phyloP scores from a whole-genome alignment of 1,140 invertebrate genomes.

The Pectinophora gossypiella region DNA sequence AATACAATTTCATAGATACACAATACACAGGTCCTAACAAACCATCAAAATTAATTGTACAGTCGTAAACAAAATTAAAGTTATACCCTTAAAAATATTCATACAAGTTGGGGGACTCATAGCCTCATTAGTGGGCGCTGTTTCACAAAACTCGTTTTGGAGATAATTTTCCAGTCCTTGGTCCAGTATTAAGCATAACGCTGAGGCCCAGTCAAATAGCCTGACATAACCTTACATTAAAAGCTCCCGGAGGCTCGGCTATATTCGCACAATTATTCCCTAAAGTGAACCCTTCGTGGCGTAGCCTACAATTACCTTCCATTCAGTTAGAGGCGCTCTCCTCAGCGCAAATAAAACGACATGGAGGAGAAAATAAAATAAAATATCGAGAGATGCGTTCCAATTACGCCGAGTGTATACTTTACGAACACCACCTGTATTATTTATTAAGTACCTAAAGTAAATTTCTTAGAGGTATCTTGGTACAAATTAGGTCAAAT shows the following conservation, averaged over 20 bases:
- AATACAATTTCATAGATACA: not conserved
- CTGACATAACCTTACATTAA: conserved; percentile 66
- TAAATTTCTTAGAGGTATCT: conserved; percentile 23
- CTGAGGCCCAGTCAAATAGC: conserved; percentile 47
- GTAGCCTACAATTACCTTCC: conserved; percentile 67
- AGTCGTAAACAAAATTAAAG: conserved; percentile 52
- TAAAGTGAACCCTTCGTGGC: conserved; percentile 58
- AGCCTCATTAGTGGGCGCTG: conserved; percentile 64
- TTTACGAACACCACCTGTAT: conserved; percentile 25
- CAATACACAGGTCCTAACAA: conserved; percentile 22
- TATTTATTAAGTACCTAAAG: conserved; percentile 19
- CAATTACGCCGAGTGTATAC: conserved; percentile 42
- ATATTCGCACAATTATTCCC: conserved; percentile 70
- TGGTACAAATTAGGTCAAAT: no score
- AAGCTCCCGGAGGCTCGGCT: conserved; percentile 55
- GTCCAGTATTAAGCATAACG: conserved; percentile 60
- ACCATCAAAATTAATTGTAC: conserved; percentile 57
- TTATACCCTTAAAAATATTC: conserved; percentile 58
- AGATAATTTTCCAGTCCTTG: conserved; percentile 66
- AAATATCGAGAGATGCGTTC: conserved; percentile 54
- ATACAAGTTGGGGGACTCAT: conserved; percentile 53
- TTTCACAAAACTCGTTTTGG: conserved; percentile 65
- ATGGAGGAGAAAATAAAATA: conserved; percentile 57
- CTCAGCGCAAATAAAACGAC: conserved; percentile 59
- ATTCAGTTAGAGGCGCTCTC: conserved; percentile 55